Evolutionary conservation across 2,888 invertebrate species (phyloP).

Genomic region (Tenodera sinensis): DNA sequence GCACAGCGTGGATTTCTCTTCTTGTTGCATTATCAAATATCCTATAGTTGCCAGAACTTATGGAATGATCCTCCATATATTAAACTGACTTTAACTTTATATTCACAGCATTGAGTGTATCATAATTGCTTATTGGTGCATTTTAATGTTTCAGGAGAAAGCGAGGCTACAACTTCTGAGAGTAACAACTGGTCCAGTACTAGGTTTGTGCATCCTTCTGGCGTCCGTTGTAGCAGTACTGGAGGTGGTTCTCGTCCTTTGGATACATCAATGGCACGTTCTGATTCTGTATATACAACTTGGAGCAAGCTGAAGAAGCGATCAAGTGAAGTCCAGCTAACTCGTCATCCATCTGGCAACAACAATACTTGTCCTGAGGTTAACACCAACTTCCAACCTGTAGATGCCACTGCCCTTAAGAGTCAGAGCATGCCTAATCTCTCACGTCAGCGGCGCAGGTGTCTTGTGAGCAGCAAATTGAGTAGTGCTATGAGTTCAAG

Average conservation of each 20-base stretch:
- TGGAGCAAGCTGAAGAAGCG: slow-evolving; percentile 82
- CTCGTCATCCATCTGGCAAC: slow-evolving; percentile 72
- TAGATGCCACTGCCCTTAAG: slow-evolving; percentile 44
- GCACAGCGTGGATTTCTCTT: no score
- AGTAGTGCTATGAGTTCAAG: slow-evolving; percentile 26
- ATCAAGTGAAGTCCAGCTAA: slow-evolving; percentile 58
- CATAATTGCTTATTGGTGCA: not conserved
- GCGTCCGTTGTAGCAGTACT: not conserved
- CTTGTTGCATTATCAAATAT: no score
- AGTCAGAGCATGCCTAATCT: slow-evolving; percentile 80
- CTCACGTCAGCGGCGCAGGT: slow-evolving; percentile 36
- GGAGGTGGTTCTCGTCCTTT: slow-evolving; percentile 17
- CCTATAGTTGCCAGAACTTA: no score
- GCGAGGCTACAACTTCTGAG: slow-evolving; percentile 34
- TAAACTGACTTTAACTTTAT: no score
- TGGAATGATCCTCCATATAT: no score
- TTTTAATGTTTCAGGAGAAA: slow-evolving; percentile 24
- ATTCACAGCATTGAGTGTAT: no score
- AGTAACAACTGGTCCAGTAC: slow-evolving; percentile 33
- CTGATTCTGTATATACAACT: slow-evolving; percentile 83
- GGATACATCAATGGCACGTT: slow-evolving; percentile 74
- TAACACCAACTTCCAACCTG: not conserved
- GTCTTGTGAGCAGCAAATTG: slow-evolving; percentile 16
- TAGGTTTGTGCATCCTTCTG: not conserved
- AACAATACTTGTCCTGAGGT: slow-evolving; percentile 54